These are phyloP conservation scores for Corythaeola cristata DNA, from an alignment of 2,113 vertebrate genomes.

Conservation along the genomic window DNA sequence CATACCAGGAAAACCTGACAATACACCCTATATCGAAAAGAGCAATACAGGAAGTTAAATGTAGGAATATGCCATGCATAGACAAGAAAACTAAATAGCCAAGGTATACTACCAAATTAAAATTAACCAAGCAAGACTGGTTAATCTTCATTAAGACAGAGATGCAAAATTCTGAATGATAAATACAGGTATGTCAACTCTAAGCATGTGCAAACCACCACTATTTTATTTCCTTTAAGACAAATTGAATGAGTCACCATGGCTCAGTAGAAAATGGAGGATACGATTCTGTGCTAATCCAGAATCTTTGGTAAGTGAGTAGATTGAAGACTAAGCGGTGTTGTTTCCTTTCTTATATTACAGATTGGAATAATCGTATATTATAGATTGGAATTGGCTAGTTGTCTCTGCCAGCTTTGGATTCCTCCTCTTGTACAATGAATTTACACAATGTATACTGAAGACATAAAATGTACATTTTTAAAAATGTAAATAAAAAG, in stretches of 20 bases:
- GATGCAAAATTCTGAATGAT: background rate
- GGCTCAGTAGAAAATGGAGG: background rate
- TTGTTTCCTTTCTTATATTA: background rate
- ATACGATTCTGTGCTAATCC: background rate
- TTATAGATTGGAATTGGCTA: background rate
- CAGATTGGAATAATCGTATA: background rate
- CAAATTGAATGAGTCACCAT: background rate
- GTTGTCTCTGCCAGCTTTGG: background rate
- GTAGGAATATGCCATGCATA: background rate
- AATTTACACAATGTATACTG: background rate
- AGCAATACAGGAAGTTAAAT: background rate
- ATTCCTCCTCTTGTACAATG: background rate
- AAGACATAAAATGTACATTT: background rate
- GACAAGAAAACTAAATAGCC: background rate
- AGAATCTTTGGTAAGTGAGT: background rate
- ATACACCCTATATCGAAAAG: background rate
- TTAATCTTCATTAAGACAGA: background rate
- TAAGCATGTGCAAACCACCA: background rate
- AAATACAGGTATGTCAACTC: background rate
- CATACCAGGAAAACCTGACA: background rate
- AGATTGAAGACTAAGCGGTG: background rate
- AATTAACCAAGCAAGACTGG: conserved; percentile 6
- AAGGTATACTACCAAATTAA: background rate
- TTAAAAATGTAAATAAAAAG: background rate
- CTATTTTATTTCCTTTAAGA: background rate